Conservation (phyloP, 1,140 invertebrate species). For the Manduca sexta region DNA sequence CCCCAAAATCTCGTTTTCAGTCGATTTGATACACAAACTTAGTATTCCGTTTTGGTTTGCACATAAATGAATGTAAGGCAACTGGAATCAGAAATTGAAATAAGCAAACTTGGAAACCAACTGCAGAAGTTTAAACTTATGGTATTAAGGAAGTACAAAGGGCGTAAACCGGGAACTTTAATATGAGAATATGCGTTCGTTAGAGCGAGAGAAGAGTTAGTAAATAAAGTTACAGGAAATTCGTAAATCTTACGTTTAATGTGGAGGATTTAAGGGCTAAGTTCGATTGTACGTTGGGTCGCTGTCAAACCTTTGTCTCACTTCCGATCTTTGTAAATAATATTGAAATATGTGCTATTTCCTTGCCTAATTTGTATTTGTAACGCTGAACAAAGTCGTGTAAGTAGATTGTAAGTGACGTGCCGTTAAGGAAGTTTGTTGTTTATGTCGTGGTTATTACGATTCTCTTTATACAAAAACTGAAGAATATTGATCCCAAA, state of each 20-base stretch:
- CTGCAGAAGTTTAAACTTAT: slow-evolving; percentile 27
- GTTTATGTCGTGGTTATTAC: no score
- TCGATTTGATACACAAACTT: no score
- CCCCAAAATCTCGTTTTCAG: no score
- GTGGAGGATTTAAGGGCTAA: slow-evolving; percentile 36
- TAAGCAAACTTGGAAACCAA: neutral
- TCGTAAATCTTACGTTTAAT: slow-evolving; percentile 21
- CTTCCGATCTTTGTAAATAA: slow-evolving; percentile 70
- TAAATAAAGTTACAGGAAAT: slow-evolving; percentile 28
- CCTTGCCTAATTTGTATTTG: slow-evolving; percentile 50
- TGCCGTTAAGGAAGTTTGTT: no score
- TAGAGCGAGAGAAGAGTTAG: slow-evolving; percentile 35
- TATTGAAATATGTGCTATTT: slow-evolving; percentile 72
- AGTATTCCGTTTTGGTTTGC: no score
- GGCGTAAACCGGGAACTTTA: slow-evolving; percentile 9
- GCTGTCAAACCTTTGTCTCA: slow-evolving; percentile 69
- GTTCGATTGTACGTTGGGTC: slow-evolving; percentile 37
- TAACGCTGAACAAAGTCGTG: no score
- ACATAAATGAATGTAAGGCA: no score
- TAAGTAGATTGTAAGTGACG: no score
- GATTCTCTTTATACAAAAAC: no score
- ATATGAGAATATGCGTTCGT: slow-evolving; percentile 21
- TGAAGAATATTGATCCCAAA: no score
- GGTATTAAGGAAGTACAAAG: slow-evolving; percentile 23
- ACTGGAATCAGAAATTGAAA: no score